Percentiles rank a stretch among this genome's conserved stretches.
Evolutionary conservation across 2,113 vertebrate genomes (phyloP).

Genomic region (Cyprinodon variegatus): DNA sequence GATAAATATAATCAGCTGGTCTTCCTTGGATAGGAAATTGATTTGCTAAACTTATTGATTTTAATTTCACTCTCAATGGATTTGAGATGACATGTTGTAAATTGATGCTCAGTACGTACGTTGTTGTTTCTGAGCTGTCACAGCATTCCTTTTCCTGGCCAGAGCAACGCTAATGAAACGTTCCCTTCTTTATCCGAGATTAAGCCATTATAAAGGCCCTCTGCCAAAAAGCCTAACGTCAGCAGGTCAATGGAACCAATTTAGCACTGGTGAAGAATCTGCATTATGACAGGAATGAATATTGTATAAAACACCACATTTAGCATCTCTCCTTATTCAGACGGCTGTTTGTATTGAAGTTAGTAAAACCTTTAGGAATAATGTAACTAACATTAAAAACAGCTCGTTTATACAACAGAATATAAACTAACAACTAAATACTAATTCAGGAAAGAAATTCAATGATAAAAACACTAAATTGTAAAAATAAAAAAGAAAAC

Average conservation of each 20-base stretch:
- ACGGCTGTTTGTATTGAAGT: background rate
- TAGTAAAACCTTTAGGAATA: background rate
- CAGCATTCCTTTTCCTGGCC: constrained; percentile 6
- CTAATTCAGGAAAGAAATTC: too few relatives aligned
- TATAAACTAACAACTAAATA: too few relatives aligned
- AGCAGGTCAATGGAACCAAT: constrained; percentile 9
- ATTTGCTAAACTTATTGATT: too few relatives aligned
- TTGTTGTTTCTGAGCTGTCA: too few relatives aligned
- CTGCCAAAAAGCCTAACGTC: constrained; percentile 48
- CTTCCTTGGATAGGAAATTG: too few relatives aligned
- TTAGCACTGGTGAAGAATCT: background rate
- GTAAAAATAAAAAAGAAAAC: too few relatives aligned
- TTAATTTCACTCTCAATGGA: too few relatives aligned
- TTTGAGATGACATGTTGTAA: too few relatives aligned
- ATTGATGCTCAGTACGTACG: too few relatives aligned
- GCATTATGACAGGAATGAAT: background rate
- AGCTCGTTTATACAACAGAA: too few relatives aligned
- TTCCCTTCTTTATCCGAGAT: constrained; percentile 48
- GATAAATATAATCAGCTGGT: too few relatives aligned
- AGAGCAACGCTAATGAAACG: constrained; percentile 41
- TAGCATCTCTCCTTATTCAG: background rate
- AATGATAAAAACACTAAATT: too few relatives aligned
- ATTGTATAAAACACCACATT: background rate
- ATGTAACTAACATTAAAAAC: background rate
- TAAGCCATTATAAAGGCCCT: constrained; percentile 37